Evolutionary conservation across 2,888 invertebrate species (phyloP), one percentile per base, ranked within the genome.

Genomic region (Trichopoda pennipes): DNA sequence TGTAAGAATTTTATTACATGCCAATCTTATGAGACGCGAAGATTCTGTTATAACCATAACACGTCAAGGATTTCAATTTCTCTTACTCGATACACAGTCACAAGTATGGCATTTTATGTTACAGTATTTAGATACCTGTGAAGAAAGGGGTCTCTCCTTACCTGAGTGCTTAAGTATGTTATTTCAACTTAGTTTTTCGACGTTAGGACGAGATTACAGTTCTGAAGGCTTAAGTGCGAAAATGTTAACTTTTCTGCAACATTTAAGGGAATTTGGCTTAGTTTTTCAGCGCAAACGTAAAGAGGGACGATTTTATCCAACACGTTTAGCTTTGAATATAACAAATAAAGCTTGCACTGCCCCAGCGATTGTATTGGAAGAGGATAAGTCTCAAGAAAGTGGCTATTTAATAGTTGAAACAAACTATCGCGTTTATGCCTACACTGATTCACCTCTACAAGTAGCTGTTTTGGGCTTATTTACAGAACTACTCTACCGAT

Each of bases 341-440:
- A 93, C 94, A 23, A 92, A 92, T 85, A 93, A 92, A 78, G 91
- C 92, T 76, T 92, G 91, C 56, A 91, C 91, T 21, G 92, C 91
- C 51, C 90, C 89, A 47, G 87, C 90, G 9, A 87, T 89, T 1
- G 88, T 89, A 76, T 87, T 90, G 64, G 92, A 93, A 69, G 92
- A 92, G 51, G 92, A 92, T 84, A 88, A 88, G 80, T 93, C 94
- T 6, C 89, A 91, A 70, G 91, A 91, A 53, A 88, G 91, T 42
- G 97, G 98, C 16, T 98, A 97, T 91, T 95, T 99, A 85, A 92
- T 99, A 60, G 96, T 98, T 23, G 99, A 99, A 93, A 99, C 99
- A 68, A 99, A 99, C 93, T 93, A 94, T 90, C 88, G 91, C 8
- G 95, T 99, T 16, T 99, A 99, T 91, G 99, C 99, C 0, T 99